These are phyloP conservation scores for Eristalinus sepulchralis DNA, from an alignment of 2,888 invertebrate species.

Conservation along the genomic window DNA sequence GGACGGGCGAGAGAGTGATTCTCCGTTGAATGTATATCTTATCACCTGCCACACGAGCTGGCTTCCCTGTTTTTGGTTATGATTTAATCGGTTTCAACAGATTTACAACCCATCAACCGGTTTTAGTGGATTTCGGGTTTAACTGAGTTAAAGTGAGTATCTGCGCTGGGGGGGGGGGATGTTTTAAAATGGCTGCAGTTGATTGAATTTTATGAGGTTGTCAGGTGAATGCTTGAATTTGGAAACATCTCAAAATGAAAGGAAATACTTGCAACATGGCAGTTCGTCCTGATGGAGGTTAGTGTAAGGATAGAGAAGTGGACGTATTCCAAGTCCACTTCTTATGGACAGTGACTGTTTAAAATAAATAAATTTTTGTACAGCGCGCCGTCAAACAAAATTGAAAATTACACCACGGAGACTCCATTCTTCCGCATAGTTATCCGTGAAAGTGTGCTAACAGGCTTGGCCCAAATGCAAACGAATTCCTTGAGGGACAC, in stretches of 20 bases:
- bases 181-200: neutral
- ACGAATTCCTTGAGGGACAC: neutral
- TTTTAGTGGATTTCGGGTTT: slow-evolving; percentile 22
- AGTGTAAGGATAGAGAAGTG: too few relatives aligned
- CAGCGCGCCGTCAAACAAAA: too few relatives aligned
- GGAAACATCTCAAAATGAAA: neutral
- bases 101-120: slow-evolving; percentile 45
- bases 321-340: too few relatives aligned
- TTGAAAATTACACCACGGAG: too few relatives aligned
- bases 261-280: too few relatives aligned
- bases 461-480: neutral
- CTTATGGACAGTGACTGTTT: too few relatives aligned
- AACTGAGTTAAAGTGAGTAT: slow-evolving; percentile 3
- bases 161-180: neutral
- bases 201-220: neutral
- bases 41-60: slow-evolving; percentile 44
- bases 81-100: slow-evolving; percentile 46
- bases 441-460: neutral
- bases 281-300: too few relatives aligned
- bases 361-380: too few relatives aligned
- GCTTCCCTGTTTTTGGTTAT: slow-evolving; percentile 32
- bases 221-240: neutral
- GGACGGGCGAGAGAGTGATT: slow-evolving; percentile 29
- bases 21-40: slow-evolving; percentile 31
- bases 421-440: neutral